Percentiles rank a stretch among this genome's conserved stretches.
Evolutionary conservation across 2,797 vertebrate genomes (phyloP).

Genomic region (Poecilia gillii): DNA sequence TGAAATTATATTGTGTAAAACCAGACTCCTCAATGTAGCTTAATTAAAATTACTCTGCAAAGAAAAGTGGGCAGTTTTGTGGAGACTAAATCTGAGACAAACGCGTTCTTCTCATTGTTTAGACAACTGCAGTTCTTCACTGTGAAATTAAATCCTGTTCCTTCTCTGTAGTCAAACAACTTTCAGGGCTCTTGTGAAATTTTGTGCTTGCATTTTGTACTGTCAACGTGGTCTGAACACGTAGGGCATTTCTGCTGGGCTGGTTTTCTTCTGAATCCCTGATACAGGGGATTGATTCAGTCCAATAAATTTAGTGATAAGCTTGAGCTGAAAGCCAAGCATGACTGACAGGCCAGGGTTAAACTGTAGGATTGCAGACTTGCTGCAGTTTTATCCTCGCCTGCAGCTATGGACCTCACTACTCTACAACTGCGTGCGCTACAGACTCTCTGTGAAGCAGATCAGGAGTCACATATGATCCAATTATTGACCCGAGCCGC

Average conservation of each 20-base stretch:
- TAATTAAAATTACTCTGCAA: neutral
- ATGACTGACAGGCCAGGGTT: slow-evolving; percentile 65
- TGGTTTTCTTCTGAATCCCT: slow-evolving; percentile 50
- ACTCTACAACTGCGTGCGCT: slow-evolving; percentile 37
- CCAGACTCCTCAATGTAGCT: neutral
- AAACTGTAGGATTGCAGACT: slow-evolving; percentile 53
- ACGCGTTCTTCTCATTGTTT: neutral
- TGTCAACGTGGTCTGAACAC: slow-evolving; percentile 15
- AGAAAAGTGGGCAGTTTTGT: neutral
- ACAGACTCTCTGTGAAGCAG: slow-evolving; percentile 56
- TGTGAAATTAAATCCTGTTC: neutral
- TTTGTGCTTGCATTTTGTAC: neutral
- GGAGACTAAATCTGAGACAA: neutral
- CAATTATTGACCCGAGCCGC: slow-evolving; percentile 59
- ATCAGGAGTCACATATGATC: slow-evolving; percentile 52
- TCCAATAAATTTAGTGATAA: slow-evolving; percentile 54
- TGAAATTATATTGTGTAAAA: neutral
- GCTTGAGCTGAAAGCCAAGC: slow-evolving; percentile 46
- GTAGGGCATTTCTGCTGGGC: slow-evolving; percentile 41
- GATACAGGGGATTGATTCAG: slow-evolving; percentile 52
- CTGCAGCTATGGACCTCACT: slow-evolving; percentile 57
- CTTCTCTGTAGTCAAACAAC: neutral
- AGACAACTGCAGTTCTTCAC: neutral
- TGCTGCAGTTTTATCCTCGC: slow-evolving; percentile 58
- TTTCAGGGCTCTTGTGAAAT: slow-evolving; percentile 3